A percentile compares a stretch with the other conserved stretches of the same genome.
Conservation (phyloP, 2,113 vertebrate genomes). For the Tupaia chinensis region DNA sequence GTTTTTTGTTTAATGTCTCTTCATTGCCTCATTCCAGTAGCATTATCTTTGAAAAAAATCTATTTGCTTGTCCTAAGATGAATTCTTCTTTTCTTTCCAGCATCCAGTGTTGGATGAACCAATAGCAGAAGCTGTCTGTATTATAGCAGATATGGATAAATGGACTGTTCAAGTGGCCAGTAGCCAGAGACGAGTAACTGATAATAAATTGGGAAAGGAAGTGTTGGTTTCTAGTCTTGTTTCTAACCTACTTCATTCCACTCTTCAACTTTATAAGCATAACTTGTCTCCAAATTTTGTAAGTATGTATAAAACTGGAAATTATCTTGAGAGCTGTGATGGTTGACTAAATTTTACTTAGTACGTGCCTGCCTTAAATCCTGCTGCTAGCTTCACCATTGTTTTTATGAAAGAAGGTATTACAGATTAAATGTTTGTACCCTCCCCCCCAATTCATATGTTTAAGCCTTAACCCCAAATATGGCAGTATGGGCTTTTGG, state of each 20-base stretch:
- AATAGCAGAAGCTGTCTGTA: slow-evolving; percentile 98
- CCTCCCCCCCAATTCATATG: neutral
- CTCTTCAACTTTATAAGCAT: slow-evolving; percentile 97
- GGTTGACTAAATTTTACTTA: neutral
- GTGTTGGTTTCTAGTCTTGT: slow-evolving; percentile 97
- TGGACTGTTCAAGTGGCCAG: slow-evolving; percentile 99
- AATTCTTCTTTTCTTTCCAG: slow-evolving; percentile 84
- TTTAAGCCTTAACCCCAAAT: neutral
- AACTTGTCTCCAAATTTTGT: slow-evolving; percentile 98
- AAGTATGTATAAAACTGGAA: slow-evolving; percentile 82
- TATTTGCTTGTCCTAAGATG: slow-evolving; percentile 31
- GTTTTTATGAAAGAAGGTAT: slow-evolving; percentile 28
- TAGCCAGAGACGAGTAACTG: slow-evolving; percentile 95
- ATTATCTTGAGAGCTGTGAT: neutral
- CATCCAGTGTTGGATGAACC: slow-evolving; percentile 99
- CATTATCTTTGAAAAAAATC: slow-evolving; percentile 52
- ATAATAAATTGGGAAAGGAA: slow-evolving; percentile 96
- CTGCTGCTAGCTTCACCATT: slow-evolving; percentile 20
- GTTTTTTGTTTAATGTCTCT: neutral
- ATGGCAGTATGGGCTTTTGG: neutral
- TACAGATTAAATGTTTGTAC: neutral
- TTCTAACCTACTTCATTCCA: slow-evolving; percentile 96
- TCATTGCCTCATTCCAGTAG: slow-evolving; percentile 17
- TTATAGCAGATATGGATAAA: slow-evolving; percentile 98
- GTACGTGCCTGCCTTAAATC: slow-evolving; percentile 15